These are phyloP conservation scores for Balaeniceps rex DNA, from an alignment of 2,113 vertebrate genomes.

Conservation along the genomic window DNA sequence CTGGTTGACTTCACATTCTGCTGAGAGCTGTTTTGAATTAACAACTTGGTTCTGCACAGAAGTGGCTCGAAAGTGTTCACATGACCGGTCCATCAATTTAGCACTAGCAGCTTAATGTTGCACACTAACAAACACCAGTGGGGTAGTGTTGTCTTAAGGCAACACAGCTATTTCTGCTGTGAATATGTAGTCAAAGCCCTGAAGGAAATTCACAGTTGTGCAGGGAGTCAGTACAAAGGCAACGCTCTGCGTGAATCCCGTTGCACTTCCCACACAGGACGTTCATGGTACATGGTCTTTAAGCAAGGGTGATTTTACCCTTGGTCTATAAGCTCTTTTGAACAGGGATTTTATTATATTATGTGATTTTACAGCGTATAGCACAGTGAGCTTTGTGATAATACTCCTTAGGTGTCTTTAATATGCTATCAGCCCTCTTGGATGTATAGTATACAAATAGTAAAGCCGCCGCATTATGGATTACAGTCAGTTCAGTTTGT, in stretches of 20 bases:
- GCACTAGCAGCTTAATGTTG: background rate
- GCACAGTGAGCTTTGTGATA: background rate
- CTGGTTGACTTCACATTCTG: background rate
- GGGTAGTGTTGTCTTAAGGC: background rate
- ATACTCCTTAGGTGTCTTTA: background rate
- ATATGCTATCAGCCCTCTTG: background rate
- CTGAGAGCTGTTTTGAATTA: background rate
- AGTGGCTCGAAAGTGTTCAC: background rate
- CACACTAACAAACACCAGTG: background rate
- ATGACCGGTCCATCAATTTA: background rate
- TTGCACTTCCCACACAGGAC: background rate
- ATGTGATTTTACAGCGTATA: background rate
- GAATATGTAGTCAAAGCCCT: background rate
- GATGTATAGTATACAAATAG: background rate
- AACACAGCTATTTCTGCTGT: background rate
- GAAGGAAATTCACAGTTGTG: background rate
- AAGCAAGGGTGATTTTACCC: background rate
- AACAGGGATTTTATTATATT: background rate
- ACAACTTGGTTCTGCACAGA: background rate
- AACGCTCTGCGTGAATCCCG: fast-evolving
- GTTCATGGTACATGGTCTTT: background rate
- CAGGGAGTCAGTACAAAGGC: background rate
- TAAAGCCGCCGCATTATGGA: fast-evolving
- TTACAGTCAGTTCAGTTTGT: background rate
- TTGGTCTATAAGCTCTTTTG: background rate